These are phyloP conservation scores for Pomatorhinus ruficollis DNA, from an alignment of 2,113 vertebrate genomes.

Conservation along the genomic window DNA sequence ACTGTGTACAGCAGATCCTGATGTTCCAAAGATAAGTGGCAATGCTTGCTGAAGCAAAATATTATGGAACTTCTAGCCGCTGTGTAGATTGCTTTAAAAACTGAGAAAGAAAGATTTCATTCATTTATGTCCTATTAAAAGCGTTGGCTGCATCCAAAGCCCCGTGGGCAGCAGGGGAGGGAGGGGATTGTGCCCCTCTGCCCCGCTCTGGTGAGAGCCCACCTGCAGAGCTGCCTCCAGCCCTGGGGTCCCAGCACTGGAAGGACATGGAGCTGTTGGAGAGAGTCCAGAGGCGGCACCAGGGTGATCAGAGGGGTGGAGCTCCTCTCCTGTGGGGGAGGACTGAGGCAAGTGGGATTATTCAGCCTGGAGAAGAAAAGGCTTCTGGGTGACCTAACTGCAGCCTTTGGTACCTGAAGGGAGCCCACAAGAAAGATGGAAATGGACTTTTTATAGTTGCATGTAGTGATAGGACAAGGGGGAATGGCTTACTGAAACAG, in stretches of 20 bases:
- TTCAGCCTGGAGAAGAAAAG: background rate
- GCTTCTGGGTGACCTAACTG: no score
- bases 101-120: background rate
- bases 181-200: background rate
- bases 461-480: background rate
- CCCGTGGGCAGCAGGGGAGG: background rate
- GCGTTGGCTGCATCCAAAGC: background rate
- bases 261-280: background rate
- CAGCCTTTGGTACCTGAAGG: background rate
- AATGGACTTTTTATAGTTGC: background rate
- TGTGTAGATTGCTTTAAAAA: background rate
- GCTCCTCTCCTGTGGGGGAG: accelerated
- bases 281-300: background rate
- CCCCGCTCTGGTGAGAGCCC: background rate
- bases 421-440: background rate
- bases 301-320: background rate
- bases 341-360: accelerated
- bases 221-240: background rate
- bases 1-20: background rate
- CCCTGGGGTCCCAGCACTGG: background rate
- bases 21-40: background rate
- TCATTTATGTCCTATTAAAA: background rate
- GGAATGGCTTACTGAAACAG: background rate
- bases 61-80: background rate
- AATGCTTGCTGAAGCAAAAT: background rate